phyloP scores from a whole-genome alignment of 2,888 invertebrate genomes.

The Callinectes sapidus region DNA sequence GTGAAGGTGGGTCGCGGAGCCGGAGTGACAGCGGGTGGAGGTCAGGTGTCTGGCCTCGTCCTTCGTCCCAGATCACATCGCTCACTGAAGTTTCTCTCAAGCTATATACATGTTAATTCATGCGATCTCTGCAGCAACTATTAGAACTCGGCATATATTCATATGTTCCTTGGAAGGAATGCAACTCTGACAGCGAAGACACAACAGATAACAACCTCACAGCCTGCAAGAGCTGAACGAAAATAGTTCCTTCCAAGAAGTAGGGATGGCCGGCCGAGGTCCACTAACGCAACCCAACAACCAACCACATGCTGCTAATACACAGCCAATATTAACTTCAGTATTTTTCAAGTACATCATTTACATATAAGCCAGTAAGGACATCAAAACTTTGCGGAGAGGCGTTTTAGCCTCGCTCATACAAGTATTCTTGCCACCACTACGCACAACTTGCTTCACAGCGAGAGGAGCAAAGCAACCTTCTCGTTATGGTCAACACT shows the following conservation, averaged over 20 bases:
- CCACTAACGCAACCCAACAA: constrained; percentile 13
- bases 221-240: constrained; percentile 18
- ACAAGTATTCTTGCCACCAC: constrained; percentile 41
- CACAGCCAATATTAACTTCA: not conserved
- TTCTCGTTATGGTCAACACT: constrained; percentile 51
- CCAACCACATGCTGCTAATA: not conserved
- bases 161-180: not conserved
- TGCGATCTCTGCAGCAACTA: not conserved
- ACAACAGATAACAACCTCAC: constrained; percentile 31
- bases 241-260: constrained; percentile 51
- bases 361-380: not conserved
- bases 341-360: not conserved
- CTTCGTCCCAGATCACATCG: not conserved
- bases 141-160: not conserved
- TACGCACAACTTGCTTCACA: constrained; percentile 51
- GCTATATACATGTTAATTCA: not conserved
- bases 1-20: not conserved
- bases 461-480: constrained; percentile 40
- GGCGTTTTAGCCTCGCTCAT: not conserved
- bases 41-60: constrained; percentile 25
- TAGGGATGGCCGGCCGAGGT: constrained; percentile 38
- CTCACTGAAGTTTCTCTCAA: not conserved
- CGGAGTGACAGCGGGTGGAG: constrained; percentile 8
- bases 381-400: not conserved
- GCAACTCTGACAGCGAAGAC: not conserved